Evolutionary conservation across 1,140 invertebrate species (phyloP), one percentile per base, ranked within the genome.

Genomic region (Pseudomyrmex dendroicus): DNA sequence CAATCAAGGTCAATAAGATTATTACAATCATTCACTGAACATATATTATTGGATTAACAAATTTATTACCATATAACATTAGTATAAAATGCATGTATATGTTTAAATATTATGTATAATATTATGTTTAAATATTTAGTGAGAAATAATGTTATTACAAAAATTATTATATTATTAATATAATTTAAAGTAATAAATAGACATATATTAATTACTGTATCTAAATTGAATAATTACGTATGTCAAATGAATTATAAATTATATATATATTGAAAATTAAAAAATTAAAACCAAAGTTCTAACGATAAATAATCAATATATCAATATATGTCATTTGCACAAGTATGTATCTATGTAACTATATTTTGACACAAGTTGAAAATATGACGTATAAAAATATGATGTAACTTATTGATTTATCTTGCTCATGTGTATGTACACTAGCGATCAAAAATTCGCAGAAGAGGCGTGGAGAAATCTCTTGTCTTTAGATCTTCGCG

Each of bases 1-100:
- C 0, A 66, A 66, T 80, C 76, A 80, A 20, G 76, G 76, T 20
- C 54, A 56, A 80, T 80, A 52, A 80, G 66, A 72, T 72, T 80
- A 61, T 72, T 72, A 80, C 76, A 72, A 72, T 72, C 54, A 46
- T n/a, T 35, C 46, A 50, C 59, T 44, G 20, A 54, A 59, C 35
- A 66, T 15, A 44, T 15, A 35, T 46, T 72, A 66, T 80, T 54
- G 76, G 54, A 80, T 59, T 72, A 61, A 80, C 17, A 80, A 61
- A 70, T 80, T 78, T 80, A 72, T 61, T 59, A 22, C 22, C 44
- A 35, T 4, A 35, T 35, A 35, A 35, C 35, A 5, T 35, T 35
- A 35, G 5, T 35, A 35, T 35, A 35, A 35, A 20, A 20, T 20
- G 20, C 20, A 12, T 10, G n/a, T n/a, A n/a, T 50, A 35, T 35